Evolutionary conservation across 2,888 invertebrate species (phyloP).

Genomic region (Phasia obesa): DNA sequence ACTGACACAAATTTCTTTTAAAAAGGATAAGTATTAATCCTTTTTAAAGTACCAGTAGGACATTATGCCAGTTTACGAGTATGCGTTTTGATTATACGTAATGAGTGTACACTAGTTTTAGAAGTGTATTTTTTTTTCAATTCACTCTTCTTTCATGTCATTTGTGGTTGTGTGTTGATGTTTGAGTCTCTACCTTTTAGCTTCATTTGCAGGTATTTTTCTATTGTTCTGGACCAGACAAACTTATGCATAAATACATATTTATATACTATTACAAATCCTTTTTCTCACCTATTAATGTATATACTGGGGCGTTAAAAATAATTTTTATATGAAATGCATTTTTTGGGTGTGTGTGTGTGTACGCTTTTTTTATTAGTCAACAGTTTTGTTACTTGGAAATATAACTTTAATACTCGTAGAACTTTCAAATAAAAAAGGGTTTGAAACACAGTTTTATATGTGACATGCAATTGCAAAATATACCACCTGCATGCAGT

Average conservation of each 20-base stretch:
- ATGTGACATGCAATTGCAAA: constrained; percentile 58
- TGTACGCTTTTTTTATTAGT: not conserved
- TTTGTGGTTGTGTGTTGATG: not conserved
- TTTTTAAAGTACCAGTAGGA: constrained; percentile 38
- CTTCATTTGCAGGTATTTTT: constrained; percentile 61
- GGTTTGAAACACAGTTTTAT: constrained; percentile 54
- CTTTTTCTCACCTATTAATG: not conserved
- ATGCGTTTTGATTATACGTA: no score
- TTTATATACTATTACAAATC: constrained; percentile 10
- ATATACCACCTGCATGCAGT: constrained; percentile 22
- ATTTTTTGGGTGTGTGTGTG: constrained; percentile 34
- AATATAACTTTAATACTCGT: constrained; percentile 25
- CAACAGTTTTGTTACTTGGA: constrained; percentile 39
- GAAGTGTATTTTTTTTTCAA: constrained; percentile 40
- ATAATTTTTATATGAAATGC: constrained; percentile 16
- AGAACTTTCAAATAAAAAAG: constrained; percentile 20
- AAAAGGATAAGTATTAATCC: no score
- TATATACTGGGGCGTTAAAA: not conserved
- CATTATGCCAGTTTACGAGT: not conserved
- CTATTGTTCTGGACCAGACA: constrained; percentile 58
- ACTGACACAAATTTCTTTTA: constrained; percentile 21
- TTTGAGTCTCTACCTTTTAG: no score
- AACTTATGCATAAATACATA: not conserved
- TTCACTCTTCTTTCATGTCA: not conserved
- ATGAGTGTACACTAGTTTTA: constrained; percentile 25